A percentile compares a stretch with the other conserved stretches of the same genome.
phyloP scores from a whole-genome alignment of 2,888 invertebrate species.

The Tyria jacobaeae region DNA sequence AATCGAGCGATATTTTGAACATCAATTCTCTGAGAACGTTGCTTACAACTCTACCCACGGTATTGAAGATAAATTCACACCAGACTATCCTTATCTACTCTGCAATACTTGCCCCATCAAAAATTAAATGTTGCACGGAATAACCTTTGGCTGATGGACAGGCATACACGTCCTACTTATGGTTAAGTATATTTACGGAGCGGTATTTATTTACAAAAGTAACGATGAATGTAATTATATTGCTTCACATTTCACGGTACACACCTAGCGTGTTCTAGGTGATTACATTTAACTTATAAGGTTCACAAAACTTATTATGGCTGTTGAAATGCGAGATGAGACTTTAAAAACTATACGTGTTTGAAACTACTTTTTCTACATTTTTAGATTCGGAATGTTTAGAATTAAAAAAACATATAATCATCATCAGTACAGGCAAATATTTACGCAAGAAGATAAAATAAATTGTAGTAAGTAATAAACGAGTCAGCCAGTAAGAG shows the following conservation, averaged over 20 bases:
- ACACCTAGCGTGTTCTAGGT: conserved; percentile 9
- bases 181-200: conserved; percentile 21
- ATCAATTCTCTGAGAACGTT: conserved; percentile 54
- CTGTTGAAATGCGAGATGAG: not conserved
- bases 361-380: no score
- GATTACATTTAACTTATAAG: conserved; percentile 11
- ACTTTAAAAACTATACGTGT: conserved; percentile 13
- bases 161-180: conserved; percentile 29
- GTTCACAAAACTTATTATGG: not conserved
- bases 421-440: no score
- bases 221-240: conserved; percentile 42
- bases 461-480: no score
- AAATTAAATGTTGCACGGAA: conserved; percentile 17
- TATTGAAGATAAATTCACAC: conserved; percentile 17
- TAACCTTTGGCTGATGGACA: conserved; percentile 43
- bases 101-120: conserved; percentile 17
- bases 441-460: no score
- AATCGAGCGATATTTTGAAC: conserved; percentile 54
- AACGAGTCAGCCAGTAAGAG: no score
- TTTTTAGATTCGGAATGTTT: no score
- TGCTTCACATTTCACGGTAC: conserved; percentile 37
- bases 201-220: conserved; percentile 40
- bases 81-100: conserved; percentile 11
- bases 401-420: no score
- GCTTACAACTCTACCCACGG: conserved; percentile 13